phyloP scores from a whole-genome alignment of 1,140 invertebrate species.

The Lordiphosa clarofinis region DNA sequence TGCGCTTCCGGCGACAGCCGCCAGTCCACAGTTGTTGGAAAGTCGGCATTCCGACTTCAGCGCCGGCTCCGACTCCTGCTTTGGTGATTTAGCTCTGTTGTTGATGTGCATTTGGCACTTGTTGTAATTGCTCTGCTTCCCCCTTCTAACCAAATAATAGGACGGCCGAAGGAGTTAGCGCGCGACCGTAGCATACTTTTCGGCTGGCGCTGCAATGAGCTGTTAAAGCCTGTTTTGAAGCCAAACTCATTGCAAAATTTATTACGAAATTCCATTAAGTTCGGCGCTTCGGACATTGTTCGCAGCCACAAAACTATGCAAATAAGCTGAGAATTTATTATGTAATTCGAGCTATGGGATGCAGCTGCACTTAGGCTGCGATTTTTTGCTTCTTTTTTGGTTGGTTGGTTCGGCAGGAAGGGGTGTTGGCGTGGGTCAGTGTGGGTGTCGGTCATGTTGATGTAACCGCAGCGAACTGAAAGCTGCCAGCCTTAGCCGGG shows the following conservation, averaged over 20 bases:
- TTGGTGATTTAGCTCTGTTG: slow-evolving; percentile 40
- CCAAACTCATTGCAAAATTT: slow-evolving; percentile 63
- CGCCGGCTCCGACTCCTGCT: slow-evolving; percentile 7
- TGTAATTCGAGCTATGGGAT: slow-evolving; percentile 56
- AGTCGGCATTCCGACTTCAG: slow-evolving; percentile 35
- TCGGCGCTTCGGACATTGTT: slow-evolving; percentile 57
- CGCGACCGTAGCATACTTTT: slow-evolving; percentile 39
- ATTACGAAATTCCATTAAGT: slow-evolving; percentile 76
- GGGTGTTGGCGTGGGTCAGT: neutral
- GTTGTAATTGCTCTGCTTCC: slow-evolving; percentile 62
- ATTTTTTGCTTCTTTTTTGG: neutral
- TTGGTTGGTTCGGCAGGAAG: neutral
- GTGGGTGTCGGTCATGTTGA: slow-evolving; percentile 27
- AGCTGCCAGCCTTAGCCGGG: slow-evolving; percentile 21
- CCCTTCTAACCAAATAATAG: slow-evolving; percentile 3
- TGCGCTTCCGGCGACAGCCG: slow-evolving; percentile 74
- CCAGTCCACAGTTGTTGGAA: no score
- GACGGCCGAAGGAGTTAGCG: slow-evolving; percentile 1
- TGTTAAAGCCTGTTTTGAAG: slow-evolving; percentile 56
- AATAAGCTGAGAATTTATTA: slow-evolving; percentile 75
- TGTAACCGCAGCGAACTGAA: slow-evolving; percentile 52
- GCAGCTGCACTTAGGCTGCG: slow-evolving; percentile 30
- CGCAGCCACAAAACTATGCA: slow-evolving; percentile 72
- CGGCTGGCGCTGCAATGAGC: slow-evolving; percentile 43
- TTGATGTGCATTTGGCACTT: slow-evolving; percentile 77